These are phyloP conservation scores for Metellina segmentata DNA, from an alignment of 2,888 invertebrate species.

Conservation along the genomic window DNA sequence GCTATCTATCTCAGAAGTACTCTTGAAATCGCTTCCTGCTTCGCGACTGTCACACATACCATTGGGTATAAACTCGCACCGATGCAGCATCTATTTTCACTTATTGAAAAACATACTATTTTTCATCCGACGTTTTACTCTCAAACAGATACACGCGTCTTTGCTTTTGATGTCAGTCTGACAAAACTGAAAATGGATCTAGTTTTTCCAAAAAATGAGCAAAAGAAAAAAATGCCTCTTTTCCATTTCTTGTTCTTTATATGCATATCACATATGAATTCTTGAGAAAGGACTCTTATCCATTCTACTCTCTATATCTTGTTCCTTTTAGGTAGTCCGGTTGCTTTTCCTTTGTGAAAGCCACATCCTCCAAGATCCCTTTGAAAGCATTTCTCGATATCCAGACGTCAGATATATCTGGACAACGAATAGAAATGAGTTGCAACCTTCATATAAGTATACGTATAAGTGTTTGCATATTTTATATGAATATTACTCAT, in stretches of 20 bases:
- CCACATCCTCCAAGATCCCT: neutral
- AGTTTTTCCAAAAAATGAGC: slow-evolving; percentile 2
- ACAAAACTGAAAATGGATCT: slow-evolving; percentile 47
- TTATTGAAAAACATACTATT: neutral
- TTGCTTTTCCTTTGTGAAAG: neutral
- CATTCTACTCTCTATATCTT: neutral
- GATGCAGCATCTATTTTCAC: neutral
- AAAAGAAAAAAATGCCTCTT: neutral
- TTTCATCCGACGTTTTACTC: neutral
- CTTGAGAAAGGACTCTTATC: neutral
- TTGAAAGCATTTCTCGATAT: slow-evolving; percentile 1
- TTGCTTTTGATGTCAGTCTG: slow-evolving; percentile 35
- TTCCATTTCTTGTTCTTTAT: slow-evolving; percentile 22
- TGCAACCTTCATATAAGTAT: neutral
- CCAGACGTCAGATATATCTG: neutral
- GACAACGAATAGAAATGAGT: neutral
- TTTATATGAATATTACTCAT: too few species aligned
- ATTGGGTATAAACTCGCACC: neutral
- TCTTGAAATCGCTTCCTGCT: neutral
- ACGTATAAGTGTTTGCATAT: neutral
- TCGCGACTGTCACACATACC: neutral
- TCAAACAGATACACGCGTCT: slow-evolving; percentile 12
- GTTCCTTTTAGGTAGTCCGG: slow-evolving; percentile 12
- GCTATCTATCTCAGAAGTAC: neutral
- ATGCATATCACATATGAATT: neutral